Percentiles rank a stretch among this genome's conserved stretches.
Evolutionary conservation across 35 echinoderm and acorn worm genomes (phyloP).

Genomic region (Patiria miniata): DNA sequence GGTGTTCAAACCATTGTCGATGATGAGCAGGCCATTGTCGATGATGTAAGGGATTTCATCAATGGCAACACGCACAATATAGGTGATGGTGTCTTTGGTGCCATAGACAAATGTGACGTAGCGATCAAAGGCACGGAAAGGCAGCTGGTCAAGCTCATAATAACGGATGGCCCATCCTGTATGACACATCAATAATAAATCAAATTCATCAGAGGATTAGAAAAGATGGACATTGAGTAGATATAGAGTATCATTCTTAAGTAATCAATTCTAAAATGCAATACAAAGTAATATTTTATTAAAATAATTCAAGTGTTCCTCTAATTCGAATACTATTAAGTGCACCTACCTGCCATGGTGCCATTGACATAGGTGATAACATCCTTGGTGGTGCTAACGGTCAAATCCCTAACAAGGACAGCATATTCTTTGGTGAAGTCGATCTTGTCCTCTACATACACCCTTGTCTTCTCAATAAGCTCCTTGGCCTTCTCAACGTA

Average conservation of each 20-base stretch:
- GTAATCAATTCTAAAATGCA: not conserved
- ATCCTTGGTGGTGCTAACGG: constrained; percentile 21
- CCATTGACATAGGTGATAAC: constrained; percentile 54
- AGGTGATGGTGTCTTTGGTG: constrained; percentile 12
- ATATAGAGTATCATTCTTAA: not conserved
- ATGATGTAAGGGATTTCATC: constrained; percentile 27
- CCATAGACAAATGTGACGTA: constrained; percentile 42
- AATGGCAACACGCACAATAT: not conserved
- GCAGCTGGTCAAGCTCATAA: constrained; percentile 69
- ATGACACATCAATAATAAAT: not conserved
- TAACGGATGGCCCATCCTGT: constrained; percentile 70
- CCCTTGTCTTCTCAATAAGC: constrained; percentile 14
- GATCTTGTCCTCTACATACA: constrained; percentile 6
- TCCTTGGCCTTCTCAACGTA: constrained; percentile 37
- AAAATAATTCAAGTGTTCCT: not conserved
- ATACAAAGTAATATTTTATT: not conserved
- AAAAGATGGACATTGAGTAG: not conserved
- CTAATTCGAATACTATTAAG: too few relatives aligned
- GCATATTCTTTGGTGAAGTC: constrained; percentile 54
- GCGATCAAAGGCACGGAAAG: constrained; percentile 41
- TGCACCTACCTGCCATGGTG: constrained; percentile 59
- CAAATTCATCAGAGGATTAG: not conserved
- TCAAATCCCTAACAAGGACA: constrained; percentile 37
- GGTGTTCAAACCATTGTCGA: constrained; percentile 47
- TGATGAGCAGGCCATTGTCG: constrained; percentile 32